These are phyloP conservation scores for Apotomis turbidana DNA, from an alignment of 2,888 invertebrate genomes.

Conservation along the genomic window DNA sequence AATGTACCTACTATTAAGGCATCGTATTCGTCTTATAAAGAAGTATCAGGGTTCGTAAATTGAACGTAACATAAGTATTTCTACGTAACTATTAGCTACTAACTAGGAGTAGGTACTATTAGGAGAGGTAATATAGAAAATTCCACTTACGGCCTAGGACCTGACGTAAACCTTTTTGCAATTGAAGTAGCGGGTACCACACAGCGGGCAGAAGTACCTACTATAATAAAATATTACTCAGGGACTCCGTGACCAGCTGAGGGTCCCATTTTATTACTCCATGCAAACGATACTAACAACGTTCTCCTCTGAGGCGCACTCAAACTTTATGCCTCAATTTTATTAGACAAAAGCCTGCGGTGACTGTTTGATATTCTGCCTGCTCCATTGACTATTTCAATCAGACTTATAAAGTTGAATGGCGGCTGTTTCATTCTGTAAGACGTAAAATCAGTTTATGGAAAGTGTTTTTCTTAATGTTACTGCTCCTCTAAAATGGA, in stretches of 20 bases:
- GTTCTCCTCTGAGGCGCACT: constrained; percentile 20
- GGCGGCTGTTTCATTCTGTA: neutral
- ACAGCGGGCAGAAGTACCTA: too few relatives aligned
- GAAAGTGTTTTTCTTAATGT: neutral
- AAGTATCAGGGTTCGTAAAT: too few relatives aligned
- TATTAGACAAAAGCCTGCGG: constrained; percentile 22
- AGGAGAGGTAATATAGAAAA: too few relatives aligned
- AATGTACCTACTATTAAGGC: too few relatives aligned
- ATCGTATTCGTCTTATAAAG: too few relatives aligned
- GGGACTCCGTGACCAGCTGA: neutral
- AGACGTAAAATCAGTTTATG: constrained; percentile 5
- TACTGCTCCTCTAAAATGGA: neutral
- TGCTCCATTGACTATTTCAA: constrained; percentile 23
- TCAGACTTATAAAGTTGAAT: constrained; percentile 20
- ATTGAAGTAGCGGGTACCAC: too few relatives aligned
- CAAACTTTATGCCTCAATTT: constrained; percentile 25
- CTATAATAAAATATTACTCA: neutral
- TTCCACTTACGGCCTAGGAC: too few relatives aligned
- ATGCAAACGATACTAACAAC: constrained; percentile 14
- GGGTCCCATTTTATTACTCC: constrained; percentile 11
- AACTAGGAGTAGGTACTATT: too few relatives aligned
- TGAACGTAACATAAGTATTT: too few relatives aligned
- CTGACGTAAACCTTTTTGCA: too few relatives aligned
- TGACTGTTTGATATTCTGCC: constrained; percentile 27
- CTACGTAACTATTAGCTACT: too few relatives aligned